Base-by-base conservation (phyloP, 2,888 invertebrate species). In the Caradrina clavipalpis region DNA sequence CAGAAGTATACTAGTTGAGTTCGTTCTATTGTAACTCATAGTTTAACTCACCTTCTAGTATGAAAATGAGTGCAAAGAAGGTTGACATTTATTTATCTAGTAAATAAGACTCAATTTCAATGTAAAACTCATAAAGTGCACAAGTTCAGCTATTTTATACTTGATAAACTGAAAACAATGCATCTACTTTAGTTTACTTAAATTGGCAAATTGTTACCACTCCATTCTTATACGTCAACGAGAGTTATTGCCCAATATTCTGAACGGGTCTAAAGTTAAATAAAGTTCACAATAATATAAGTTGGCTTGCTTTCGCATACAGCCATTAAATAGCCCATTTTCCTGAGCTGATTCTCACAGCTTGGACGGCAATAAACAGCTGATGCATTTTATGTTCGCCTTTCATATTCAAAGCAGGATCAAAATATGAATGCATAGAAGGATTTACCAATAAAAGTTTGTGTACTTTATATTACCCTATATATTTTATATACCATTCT, bases 341-440 rank as follows among this genome's bases (percentile, higher is more conserved):
- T 64, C 75, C 58, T 64, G 54, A 64, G 60, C 57, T 64, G 62
- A 69, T 60, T 69, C 60, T 69, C 54, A 69, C 69, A 79, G 63
- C 69, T 75, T 79, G 60, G 69, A 17, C 53, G 76, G 45, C 69
- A 42, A 61, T 69, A 79, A 77, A 79, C 50, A 77, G 69, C 76
- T 77, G 77, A 77, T 79, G 76, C 59, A 75, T 75, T 77, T 76
- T 75, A 79, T 75, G 70, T 53, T 62, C 26, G 42, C 51, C 65
- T 70, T 75, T 70, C 76, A 75, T 69, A 79, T 77, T 77, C 55
- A 76, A 62, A 77, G 21, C 58, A 55, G 51, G 58, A 79, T 65
- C 61, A 61, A 50, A 62, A 64, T 69, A 64, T 62, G 68, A 62
- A 58, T 69, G 61, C 50, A 68, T 60, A 45, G 26, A 67, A 61